A percentile compares a stretch with the other conserved stretches of the same genome.
Evolutionary conservation across 53 echinoderm and acorn worm species (phyloP).

Genomic region (Paracentrotus lividus): DNA sequence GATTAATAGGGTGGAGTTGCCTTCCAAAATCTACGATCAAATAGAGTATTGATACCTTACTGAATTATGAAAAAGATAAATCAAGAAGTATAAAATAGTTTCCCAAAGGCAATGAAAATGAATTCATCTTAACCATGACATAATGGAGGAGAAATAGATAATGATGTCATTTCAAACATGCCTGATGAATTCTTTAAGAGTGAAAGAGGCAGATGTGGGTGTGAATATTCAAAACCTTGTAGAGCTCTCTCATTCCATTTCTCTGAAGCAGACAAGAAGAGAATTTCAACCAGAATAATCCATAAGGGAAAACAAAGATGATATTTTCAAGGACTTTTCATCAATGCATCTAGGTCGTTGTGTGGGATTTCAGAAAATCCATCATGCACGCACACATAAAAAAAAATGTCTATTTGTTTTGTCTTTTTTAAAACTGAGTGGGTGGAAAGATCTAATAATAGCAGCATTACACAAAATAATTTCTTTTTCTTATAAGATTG

Average conservation of each 20-base stretch:
- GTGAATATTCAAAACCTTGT: constrained; percentile 10
- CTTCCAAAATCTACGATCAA: background rate
- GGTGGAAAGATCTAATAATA: constrained; percentile 6
- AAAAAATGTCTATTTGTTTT: background rate
- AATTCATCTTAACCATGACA: background rate
- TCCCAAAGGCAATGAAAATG: background rate
- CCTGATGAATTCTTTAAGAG: too few relatives aligned
- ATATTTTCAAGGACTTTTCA: constrained; percentile 3
- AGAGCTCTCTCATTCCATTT: constrained; percentile 36
- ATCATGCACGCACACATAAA: background rate
- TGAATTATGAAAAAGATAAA: background rate
- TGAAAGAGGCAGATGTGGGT: background rate
- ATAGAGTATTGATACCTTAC: background rate
- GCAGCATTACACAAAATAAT: background rate
- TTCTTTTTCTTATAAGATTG: background rate
- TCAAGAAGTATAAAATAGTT: too few relatives aligned
- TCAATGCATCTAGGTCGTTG: constrained; percentile 22
- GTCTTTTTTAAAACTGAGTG: background rate
- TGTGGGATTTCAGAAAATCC: constrained; percentile 32
- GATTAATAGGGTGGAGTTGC: background rate
- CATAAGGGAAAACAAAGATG: constrained; percentile 35
- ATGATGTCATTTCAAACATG: constrained; percentile 40
- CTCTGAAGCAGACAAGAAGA: background rate
- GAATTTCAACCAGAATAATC: constrained; percentile 33
- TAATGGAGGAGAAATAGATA: constrained; percentile 6